These are phyloP conservation scores for Tarsius wallacei DNA, from an alignment of 2,797 vertebrate species.

Conservation along the genomic window DNA sequence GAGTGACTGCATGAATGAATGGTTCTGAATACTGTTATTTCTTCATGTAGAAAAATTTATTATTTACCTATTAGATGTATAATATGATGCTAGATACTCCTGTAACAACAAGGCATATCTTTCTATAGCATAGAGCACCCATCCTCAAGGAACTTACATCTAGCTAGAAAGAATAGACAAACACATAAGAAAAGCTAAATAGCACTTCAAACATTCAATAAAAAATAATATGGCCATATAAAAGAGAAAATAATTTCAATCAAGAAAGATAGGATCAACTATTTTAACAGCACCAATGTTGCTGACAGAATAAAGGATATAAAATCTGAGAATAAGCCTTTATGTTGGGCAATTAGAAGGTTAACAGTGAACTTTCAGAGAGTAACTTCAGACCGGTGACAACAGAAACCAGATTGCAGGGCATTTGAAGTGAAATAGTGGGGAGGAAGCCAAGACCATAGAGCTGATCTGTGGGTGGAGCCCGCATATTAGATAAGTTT, in stretches of 20 bases:
- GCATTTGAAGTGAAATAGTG: neutral
- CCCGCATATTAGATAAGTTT: constrained; percentile 55
- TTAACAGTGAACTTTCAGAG: constrained; percentile 62
- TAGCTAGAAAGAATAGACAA: constrained; percentile 35
- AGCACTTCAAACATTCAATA: neutral
- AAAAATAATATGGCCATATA: neutral
- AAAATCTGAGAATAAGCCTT: neutral
- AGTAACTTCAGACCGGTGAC: constrained; percentile 13
- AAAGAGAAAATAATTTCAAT: constrained; percentile 50
- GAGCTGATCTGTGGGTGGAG: neutral
- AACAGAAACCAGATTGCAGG: constrained; percentile 68
- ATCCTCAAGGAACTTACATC: neutral
- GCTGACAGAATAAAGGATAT: neutral
- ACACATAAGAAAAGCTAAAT: neutral
- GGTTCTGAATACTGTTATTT: neutral
- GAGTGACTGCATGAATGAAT: neutral
- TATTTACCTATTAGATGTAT: neutral
- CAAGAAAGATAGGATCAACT: neutral
- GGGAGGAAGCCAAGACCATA: neutral
- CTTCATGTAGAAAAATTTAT: constrained; percentile 51
- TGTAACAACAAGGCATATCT: neutral
- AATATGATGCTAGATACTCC: neutral
- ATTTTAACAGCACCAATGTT: neutral
- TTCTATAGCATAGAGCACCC: neutral
- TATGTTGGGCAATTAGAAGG: neutral